phyloP scores from a whole-genome alignment of 2,888 invertebrate genomes.

The Malachius bipustulatus region DNA sequence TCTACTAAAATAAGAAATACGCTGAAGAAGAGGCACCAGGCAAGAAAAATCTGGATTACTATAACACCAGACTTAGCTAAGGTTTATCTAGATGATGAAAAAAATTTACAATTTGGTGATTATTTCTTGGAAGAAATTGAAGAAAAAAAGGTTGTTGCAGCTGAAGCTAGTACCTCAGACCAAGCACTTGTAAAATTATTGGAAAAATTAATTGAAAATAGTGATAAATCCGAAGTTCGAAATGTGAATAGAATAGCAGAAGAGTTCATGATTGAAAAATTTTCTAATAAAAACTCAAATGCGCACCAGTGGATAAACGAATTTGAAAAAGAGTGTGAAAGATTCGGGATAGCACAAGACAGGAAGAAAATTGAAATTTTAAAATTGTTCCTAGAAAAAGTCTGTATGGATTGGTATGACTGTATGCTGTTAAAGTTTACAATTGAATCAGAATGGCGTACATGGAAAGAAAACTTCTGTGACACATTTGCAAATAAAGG shows the following conservation, averaged over 20 bases:
- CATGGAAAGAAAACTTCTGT: conserved; percentile 14
- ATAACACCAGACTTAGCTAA: conserved; percentile 3
- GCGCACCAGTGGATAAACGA: background rate
- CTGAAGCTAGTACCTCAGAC: background rate
- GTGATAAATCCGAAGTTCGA: background rate
- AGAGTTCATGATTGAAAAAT: conserved; percentile 1
- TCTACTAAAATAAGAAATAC: conserved; percentile 5
- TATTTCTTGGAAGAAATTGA: conserved; percentile 6
- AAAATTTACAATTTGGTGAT: conserved; percentile 8
- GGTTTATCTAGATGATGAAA: conserved; percentile 7
- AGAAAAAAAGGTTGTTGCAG: background rate
- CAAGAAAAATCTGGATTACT: conserved; percentile 6
- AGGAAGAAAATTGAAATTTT: conserved; percentile 13
- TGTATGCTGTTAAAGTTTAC: conserved; percentile 14
- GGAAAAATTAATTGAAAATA: conserved; percentile 1
- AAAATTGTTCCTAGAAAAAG: conserved; percentile 11
- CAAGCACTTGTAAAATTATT: background rate
- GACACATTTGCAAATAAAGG: conserved; percentile 15
- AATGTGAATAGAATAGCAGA: background rate
- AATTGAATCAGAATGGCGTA: conserved; percentile 12
- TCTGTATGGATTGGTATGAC: conserved; percentile 13
- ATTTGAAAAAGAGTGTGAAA: conserved; percentile 7
- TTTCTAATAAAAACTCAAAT: background rate
- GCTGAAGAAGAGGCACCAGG: background rate
- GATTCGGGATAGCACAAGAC: conserved; percentile 10